These are phyloP conservation scores for Cnemophilus loriae DNA, from an alignment of 2,113 vertebrate species.

Conservation along the genomic window DNA sequence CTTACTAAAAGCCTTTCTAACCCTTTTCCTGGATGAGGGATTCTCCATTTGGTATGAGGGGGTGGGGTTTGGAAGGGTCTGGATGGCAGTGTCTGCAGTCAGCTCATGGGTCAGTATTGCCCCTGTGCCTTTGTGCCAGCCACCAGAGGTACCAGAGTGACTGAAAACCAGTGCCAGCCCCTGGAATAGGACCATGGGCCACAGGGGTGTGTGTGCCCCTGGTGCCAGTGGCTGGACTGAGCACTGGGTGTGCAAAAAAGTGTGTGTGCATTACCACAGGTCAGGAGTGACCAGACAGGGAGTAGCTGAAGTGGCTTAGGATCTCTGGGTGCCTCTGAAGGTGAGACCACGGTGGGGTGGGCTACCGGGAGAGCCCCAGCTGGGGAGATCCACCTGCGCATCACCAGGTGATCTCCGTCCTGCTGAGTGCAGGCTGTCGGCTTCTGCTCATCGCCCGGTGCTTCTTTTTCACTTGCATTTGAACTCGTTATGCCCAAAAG, in stretches of 20 bases:
- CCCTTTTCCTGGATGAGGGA: background rate
- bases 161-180: background rate
- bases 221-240: background rate
- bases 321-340: background rate
- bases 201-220: background rate
- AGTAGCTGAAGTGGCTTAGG: background rate
- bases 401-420: background rate
- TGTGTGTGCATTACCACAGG: background rate
- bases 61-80: accelerated
- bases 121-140: background rate
- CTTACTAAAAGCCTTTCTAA: background rate
- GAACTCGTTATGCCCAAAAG: background rate
- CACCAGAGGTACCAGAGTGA: background rate
- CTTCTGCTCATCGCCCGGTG: background rate
- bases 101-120: background rate
- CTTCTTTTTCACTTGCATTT: background rate
- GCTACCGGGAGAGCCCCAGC: background rate
- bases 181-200: accelerated
- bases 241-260: background rate
- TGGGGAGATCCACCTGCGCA: background rate
- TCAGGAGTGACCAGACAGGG: background rate
- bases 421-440: too few relatives aligned
- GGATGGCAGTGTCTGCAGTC: background rate
- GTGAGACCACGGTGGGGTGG: background rate
- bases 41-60: background rate